Evolutionary conservation across 2,888 invertebrate species (phyloP).

Genomic region (Diaphora mendica): DNA sequence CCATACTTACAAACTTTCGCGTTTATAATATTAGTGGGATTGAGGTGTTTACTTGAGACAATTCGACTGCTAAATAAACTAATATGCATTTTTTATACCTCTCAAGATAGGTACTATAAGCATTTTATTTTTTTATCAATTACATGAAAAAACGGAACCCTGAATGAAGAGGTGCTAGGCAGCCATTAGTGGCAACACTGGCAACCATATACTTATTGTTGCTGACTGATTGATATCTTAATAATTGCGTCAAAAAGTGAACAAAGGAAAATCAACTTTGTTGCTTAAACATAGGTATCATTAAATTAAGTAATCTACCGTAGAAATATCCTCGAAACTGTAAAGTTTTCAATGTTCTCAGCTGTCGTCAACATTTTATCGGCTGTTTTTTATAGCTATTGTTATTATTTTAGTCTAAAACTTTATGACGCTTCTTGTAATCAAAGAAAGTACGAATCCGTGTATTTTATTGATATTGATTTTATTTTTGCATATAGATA

Average conservation of each 20-base stretch:
- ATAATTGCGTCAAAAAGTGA: background rate
- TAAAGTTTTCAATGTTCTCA: conserved; percentile 9
- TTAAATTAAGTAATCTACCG: background rate
- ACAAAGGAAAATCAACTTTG: background rate
- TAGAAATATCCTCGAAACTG: background rate
- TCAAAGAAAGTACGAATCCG: conserved; percentile 20
- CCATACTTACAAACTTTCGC: too few species aligned
- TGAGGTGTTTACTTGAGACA: too few species aligned
- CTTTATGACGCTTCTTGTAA: conserved; percentile 13
- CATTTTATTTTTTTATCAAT: background rate
- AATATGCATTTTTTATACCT: too few species aligned
- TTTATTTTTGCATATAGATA: conserved; percentile 12
- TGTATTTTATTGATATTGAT: conserved; percentile 20
- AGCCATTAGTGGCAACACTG: background rate
- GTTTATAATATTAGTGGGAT: too few species aligned
- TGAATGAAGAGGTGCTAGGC: background rate
- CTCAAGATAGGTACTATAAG: too few species aligned
- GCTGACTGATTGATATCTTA: background rate
- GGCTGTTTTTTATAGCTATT: conserved; percentile 8
- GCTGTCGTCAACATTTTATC: conserved; percentile 17
- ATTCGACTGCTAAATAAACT: too few species aligned
- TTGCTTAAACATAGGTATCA: background rate
- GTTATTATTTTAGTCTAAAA: conserved; percentile 14
- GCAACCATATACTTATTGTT: too few species aligned
- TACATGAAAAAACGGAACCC: background rate